Evolutionary conservation across 2,797 vertebrate species (phyloP).

Genomic region (Pipistrellus pipistrellus): DNA sequence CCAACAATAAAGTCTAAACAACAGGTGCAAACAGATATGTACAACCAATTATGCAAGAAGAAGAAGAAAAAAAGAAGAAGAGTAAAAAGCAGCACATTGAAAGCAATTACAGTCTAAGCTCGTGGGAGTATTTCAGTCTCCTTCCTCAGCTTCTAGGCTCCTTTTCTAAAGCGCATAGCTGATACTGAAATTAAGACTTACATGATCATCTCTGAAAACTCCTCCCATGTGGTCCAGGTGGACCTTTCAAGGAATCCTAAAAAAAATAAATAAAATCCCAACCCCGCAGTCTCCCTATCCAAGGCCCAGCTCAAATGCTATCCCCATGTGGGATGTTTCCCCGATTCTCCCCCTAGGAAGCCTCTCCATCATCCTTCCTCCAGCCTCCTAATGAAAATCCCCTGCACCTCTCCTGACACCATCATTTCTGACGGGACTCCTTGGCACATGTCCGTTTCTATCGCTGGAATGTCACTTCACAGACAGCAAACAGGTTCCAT

Average conservation of each 20-base stretch:
- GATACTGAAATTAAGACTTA: neutral
- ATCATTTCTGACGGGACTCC: neutral
- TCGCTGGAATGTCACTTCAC: neutral
- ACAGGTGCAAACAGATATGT: slow-evolving; percentile 34
- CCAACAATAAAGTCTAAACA: neutral
- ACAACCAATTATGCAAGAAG: neutral
- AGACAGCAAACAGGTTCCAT: neutral
- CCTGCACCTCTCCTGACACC: neutral
- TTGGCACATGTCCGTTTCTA: neutral
- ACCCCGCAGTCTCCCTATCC: neutral
- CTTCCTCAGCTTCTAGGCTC: neutral
- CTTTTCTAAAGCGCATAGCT: neutral
- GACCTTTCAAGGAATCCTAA: neutral
- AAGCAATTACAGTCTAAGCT: neutral
- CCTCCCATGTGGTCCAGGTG: neutral
- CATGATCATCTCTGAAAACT: neutral
- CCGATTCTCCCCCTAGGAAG: neutral
- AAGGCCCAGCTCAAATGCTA: neutral
- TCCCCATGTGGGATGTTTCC: neutral
- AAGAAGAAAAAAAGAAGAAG: neutral
- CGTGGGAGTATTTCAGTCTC: neutral
- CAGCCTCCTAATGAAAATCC: neutral
- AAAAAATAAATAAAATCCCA: neutral
- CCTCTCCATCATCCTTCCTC: neutral
- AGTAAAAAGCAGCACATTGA: neutral